Conservation (phyloP, 2,113 vertebrate species). For the Benitochromis conjunctus region DNA sequence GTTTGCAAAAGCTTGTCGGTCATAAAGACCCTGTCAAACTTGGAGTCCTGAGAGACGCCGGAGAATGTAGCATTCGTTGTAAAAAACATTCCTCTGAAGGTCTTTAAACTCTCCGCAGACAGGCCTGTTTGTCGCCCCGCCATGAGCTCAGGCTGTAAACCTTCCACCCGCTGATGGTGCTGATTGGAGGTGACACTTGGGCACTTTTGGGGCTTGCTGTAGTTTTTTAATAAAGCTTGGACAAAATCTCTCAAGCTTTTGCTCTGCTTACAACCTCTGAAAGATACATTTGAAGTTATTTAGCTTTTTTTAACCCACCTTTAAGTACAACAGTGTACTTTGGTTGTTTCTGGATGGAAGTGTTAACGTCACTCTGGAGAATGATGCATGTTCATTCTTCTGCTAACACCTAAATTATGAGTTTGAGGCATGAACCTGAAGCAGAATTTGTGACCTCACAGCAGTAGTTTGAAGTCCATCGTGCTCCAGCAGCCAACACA, state of each 20-base stretch:
- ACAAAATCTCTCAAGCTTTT: neutral
- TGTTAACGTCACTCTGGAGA: neutral
- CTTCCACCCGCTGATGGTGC: neutral
- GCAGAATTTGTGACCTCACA: neutral
- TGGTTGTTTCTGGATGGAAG: neutral
- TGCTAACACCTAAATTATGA: neutral
- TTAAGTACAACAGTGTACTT: neutral
- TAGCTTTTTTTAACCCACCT: neutral
- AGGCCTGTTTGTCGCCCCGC: neutral
- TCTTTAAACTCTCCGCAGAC: neutral
- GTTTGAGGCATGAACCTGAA: neutral
- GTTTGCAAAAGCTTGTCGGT: neutral
- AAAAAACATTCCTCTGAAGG: neutral
- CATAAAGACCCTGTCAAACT: neutral
- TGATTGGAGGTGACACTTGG: neutral
- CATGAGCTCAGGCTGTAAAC: neutral
- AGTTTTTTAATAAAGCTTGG: neutral
- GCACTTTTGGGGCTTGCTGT: neutral
- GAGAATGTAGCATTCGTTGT: neutral
- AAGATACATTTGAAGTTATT: neutral
- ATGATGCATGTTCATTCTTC: neutral
- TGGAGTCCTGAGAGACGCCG: neutral
- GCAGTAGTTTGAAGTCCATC: neutral
- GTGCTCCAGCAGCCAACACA: neutral
- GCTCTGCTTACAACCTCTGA: neutral